These are phyloP conservation scores for Pyxicephalus adspersus DNA, from an alignment of 2,113 vertebrate species.

Conservation along the genomic window DNA sequence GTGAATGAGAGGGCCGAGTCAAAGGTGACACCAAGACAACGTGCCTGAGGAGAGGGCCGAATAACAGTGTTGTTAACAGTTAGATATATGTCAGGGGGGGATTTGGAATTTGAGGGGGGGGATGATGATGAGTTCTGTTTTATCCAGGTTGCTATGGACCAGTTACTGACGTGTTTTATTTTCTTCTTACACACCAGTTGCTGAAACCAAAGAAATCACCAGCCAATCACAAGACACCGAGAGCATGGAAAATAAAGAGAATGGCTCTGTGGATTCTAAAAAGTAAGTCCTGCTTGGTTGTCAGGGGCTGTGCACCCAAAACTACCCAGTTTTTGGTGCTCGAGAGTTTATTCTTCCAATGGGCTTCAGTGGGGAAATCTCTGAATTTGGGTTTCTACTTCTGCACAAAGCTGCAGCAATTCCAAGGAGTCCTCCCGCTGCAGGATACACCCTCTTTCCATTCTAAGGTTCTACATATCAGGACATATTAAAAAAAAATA, in stretches of 20 bases:
- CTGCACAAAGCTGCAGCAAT: background rate
- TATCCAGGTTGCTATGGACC: background rate
- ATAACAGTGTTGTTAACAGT: no score
- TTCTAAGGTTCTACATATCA: no score
- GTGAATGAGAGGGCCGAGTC: no score
- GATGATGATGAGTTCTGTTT: no score
- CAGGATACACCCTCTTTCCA: no score
- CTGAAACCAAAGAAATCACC: slow-evolving; percentile 72
- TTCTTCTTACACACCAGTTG: slow-evolving; percentile 67
- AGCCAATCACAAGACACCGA: slow-evolving; percentile 71
- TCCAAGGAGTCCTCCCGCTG: background rate
- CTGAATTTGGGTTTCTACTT: background rate
- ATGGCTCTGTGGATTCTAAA: slow-evolving; percentile 90
- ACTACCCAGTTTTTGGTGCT: background rate
- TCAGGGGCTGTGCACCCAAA: background rate
- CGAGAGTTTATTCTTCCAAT: background rate
- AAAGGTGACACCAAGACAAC: no score
- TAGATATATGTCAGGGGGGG: no score
- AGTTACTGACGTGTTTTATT: slow-evolving; percentile 1
- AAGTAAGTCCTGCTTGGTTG: slow-evolving; percentile 75
- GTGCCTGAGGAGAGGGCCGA: no score
- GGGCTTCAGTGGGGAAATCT: background rate
- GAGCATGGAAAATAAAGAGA: slow-evolving; percentile 94
- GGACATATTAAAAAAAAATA: no score
- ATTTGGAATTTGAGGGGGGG: no score